Percentiles rank a stretch among this genome's conserved stretches.
These are phyloP conservation scores for Stenotaenia linearis DNA, from an alignment of 2,888 invertebrate species.

Conservation along the genomic window DNA sequence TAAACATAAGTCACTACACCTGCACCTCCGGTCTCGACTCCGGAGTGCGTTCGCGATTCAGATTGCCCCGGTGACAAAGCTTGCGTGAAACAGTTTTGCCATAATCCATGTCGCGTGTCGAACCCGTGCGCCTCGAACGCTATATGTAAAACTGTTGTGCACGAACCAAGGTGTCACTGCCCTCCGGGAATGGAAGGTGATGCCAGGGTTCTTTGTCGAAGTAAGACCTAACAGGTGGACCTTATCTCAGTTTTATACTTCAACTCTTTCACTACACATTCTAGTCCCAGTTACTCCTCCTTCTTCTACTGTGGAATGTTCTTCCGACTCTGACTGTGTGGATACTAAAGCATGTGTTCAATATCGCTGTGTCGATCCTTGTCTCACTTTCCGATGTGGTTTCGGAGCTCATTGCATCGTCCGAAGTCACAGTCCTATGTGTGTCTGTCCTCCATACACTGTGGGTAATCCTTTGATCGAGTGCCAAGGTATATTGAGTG, in stretches of 20 bases:
- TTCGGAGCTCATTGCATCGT: conserved; percentile 68
- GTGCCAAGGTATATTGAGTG: conserved; percentile 41
- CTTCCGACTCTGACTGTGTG: conserved; percentile 68
- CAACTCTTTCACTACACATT: background rate
- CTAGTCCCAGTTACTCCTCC: background rate
- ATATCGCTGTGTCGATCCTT: conserved; percentile 59
- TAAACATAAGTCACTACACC: background rate
- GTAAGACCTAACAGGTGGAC: background rate
- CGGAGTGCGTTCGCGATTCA: conserved; percentile 39
- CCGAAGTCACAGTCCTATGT: conserved; percentile 45
- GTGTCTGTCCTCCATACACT: conserved; percentile 35
- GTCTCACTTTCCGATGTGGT: conserved; percentile 59
- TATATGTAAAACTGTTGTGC: conserved; percentile 73
- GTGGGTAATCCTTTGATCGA: conserved; percentile 35
- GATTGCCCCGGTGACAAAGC: conserved; percentile 41
- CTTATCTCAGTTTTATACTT: background rate
- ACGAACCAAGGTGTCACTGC: conserved; percentile 76
- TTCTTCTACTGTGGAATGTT: conserved; percentile 35
- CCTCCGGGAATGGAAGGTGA: conserved; percentile 38
- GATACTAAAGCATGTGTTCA: conserved; percentile 82
- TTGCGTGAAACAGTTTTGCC: conserved; percentile 39
- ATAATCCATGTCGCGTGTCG: conserved; percentile 60
- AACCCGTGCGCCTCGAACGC: conserved; percentile 78
- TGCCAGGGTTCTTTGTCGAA: conserved; percentile 41
- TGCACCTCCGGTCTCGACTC: conserved; percentile 30